Evolutionary conservation across 2,113 vertebrate genomes (phyloP).

Genomic region (Cettia cetti): DNA sequence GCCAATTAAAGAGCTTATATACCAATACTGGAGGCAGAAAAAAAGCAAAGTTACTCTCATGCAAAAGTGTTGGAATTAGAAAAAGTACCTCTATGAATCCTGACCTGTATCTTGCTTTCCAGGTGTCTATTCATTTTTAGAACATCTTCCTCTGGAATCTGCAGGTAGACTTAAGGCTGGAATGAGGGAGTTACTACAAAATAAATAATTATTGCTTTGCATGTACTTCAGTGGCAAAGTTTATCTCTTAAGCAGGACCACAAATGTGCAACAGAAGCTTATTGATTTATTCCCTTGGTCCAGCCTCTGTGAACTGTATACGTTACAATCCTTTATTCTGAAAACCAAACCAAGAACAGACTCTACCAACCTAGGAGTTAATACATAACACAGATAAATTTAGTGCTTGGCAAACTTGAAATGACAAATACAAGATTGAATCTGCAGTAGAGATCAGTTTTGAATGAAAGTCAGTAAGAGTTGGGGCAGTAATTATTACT

Average conservation of each 20-base stretch:
- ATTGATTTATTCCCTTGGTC: not conserved
- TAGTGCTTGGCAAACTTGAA: not conserved
- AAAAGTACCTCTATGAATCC: not conserved
- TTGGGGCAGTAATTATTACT: not conserved
- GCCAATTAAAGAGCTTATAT: not conserved
- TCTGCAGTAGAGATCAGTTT: not conserved
- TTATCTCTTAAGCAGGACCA: not conserved
- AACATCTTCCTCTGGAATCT: not conserved
- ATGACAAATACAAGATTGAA: not conserved
- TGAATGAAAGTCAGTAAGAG: not conserved
- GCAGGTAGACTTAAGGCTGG: not conserved
- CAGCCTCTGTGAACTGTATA: not conserved
- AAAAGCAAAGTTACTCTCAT: not conserved
- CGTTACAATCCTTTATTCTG: not conserved
- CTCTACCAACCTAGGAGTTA: not conserved
- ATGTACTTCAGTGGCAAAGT: not conserved
- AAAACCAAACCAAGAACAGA: not conserved
- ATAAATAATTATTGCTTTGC: not conserved
- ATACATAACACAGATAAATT: not conserved
- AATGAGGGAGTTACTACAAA: not conserved
- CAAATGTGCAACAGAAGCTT: not conserved
- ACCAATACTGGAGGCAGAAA: not conserved
- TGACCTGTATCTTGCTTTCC: not conserved
- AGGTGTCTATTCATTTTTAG: not conserved
- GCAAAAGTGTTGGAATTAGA: not conserved